A percentile compares a stretch with the other conserved stretches of the same genome.
These are phyloP conservation scores for Melozone crissalis DNA, from an alignment of 2,113 vertebrate genomes.

Conservation along the genomic window DNA sequence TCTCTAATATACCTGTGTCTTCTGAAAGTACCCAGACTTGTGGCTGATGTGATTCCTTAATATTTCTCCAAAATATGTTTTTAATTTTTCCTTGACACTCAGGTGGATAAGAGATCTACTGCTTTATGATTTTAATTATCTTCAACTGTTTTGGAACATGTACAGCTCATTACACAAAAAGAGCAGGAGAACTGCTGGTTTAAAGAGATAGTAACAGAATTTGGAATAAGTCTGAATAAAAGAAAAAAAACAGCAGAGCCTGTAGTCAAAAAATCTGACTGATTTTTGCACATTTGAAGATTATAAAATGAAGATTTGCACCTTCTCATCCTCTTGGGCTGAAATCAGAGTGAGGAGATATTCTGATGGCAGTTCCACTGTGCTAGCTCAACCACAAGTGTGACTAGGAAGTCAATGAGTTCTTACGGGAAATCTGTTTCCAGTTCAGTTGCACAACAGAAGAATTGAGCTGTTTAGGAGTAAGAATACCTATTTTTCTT, in stretches of 20 bases:
- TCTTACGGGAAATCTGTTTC: not conserved
- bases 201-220: not conserved
- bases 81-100: constrained; percentile 11
- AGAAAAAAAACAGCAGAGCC: not conserved
- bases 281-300: not conserved
- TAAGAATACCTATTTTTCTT: not conserved
- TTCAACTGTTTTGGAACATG: not conserved
- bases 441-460: not conserved
- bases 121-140: constrained; percentile 29
- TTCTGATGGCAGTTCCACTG: not conserved
- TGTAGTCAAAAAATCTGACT: not conserved
- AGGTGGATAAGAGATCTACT: not conserved
- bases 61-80: constrained; percentile 10
- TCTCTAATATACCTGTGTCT: not conserved
- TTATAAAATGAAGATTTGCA: not conserved
- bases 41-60: constrained; percentile 6
- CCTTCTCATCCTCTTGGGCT: not conserved
- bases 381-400: not conserved
- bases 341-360: not conserved
- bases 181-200: not conserved
- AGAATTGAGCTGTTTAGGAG: not conserved
- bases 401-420: not conserved
- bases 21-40: not conserved
- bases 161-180: not conserved
- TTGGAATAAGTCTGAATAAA: not conserved